Evolutionary conservation across 2,797 vertebrate species (phyloP).

Genomic region (Sebastes baramenuke): DNA sequence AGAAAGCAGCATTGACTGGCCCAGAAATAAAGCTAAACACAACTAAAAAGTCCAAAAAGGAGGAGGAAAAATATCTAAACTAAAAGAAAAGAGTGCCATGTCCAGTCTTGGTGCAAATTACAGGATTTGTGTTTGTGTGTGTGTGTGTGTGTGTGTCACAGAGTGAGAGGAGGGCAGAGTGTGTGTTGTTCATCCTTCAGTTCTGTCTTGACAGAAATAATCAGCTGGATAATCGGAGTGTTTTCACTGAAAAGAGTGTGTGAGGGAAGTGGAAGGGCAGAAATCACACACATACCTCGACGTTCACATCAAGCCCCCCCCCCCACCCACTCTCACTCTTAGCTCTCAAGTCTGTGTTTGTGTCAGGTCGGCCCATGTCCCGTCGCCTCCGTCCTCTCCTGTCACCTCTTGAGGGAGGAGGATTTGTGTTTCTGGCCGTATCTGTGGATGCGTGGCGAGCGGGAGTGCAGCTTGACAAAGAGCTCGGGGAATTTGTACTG

Average conservation of each 20-base stretch:
- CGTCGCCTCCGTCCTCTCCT: constrained; percentile 75
- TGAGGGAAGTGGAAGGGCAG: constrained; percentile 45
- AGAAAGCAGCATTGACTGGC: constrained; percentile 56
- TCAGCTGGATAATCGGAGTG: constrained; percentile 52
- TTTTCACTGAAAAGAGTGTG: constrained; percentile 43
- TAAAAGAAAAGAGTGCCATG: constrained; percentile 54
- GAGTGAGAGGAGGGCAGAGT: constrained; percentile 33
- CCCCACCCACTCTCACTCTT: constrained; percentile 9
- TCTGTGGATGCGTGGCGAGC: constrained; percentile 90
- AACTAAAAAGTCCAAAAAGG: constrained; percentile 44
- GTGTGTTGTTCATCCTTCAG: constrained; percentile 40
- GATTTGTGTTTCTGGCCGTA: constrained; percentile 94
- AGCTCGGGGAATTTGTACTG: constrained; percentile 98
- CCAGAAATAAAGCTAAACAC: constrained; percentile 58
- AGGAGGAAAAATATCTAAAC: constrained; percentile 14
- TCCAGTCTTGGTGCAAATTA: constrained; percentile 74
- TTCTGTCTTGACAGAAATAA: constrained; percentile 34
- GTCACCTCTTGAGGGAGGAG: constrained; percentile 97
- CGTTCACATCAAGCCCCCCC: constrained; percentile 25
- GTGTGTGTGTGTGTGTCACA: constrained; percentile 25
- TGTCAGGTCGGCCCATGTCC: constrained; percentile 38
- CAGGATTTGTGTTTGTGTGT: constrained; percentile 46
- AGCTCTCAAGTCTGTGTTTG: constrained; percentile 47
- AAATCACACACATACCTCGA: constrained; percentile 28
- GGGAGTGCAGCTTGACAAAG: constrained; percentile 97